Evolutionary conservation across 2,113 vertebrate genomes (phyloP).

Genomic region (Physeter macrocephalus): DNA sequence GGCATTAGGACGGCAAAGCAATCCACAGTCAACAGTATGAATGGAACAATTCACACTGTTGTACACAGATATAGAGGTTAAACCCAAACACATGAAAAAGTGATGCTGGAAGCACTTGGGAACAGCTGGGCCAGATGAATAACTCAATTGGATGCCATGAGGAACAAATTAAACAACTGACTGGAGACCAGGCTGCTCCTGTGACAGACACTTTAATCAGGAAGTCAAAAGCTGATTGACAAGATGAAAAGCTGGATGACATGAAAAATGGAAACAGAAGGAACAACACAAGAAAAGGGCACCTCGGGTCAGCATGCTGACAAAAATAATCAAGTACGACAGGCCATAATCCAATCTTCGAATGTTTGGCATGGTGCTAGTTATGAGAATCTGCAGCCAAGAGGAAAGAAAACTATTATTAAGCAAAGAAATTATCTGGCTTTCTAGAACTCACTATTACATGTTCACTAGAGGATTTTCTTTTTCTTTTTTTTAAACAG

Average conservation of each 20-base stretch:
- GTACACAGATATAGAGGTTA: conserved; percentile 85
- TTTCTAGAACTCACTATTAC: conserved; percentile 73
- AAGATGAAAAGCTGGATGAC: conserved; percentile 90
- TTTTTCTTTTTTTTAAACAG: conserved; percentile 39
- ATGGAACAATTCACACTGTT: conserved; percentile 84
- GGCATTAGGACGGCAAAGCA: conserved; percentile 76
- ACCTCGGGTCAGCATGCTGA: conserved; percentile 86
- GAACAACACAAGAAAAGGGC: conserved; percentile 88
- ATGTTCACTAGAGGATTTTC: conserved; percentile 69
- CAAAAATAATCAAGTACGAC: conserved; percentile 89
- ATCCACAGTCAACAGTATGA: conserved; percentile 78
- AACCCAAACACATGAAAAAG: conserved; percentile 86
- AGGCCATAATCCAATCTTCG: conserved; percentile 87
- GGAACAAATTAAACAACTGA: conserved; percentile 90
- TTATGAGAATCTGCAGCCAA: conserved; percentile 83
- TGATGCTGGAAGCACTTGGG: conserved; percentile 85
- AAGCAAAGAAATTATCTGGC: conserved; percentile 83
- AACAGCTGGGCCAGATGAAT: conserved; percentile 89
- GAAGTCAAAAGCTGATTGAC: conserved; percentile 91
- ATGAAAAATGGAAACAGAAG: conserved; percentile 92
- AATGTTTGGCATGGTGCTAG: conserved; percentile 84
- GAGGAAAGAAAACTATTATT: conserved; percentile 85
- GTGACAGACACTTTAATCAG: conserved; percentile 91
- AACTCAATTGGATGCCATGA: conserved; percentile 88
- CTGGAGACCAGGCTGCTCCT: conserved; percentile 82